Conservation (phyloP, 2,797 vertebrate species). For the Rhinoraja longicauda region DNA sequence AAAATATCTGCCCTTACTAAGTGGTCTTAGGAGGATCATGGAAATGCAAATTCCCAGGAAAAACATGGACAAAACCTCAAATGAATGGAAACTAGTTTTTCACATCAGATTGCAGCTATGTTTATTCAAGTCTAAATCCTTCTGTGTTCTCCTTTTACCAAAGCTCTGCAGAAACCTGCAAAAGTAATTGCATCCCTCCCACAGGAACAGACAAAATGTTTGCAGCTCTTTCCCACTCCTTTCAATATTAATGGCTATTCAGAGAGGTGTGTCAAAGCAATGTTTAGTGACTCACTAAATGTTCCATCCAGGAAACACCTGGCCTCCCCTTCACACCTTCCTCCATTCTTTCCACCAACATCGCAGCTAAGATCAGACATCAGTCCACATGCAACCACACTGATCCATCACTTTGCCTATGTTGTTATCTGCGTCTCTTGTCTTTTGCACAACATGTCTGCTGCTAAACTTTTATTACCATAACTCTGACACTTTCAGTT, state of each 20-base stretch:
- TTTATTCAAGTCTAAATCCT: constrained; percentile 3
- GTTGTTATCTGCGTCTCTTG: not conserved
- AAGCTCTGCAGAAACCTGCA: not conserved
- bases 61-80: not conserved
- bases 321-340: not conserved
- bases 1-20: not conserved
- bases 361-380: not conserved
- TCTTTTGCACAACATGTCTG: not conserved
- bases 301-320: not conserved
- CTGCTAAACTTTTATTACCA: not conserved
- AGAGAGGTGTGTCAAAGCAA: not conserved
- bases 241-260: not conserved
- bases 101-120: not conserved
- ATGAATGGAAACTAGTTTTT: not conserved
- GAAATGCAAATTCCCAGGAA: no score
- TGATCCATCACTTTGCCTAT: not conserved
- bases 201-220: not conserved
- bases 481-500: not conserved
- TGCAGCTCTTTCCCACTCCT: not conserved
- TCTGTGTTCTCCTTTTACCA: not conserved
- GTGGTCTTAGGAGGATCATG: not conserved
- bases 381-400: not conserved
- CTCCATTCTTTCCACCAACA: not conserved
- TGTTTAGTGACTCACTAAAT: not conserved
- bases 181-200: not conserved